phyloP scores from a whole-genome alignment of 2,888 invertebrate genomes.

The Metopia argyrocephala region DNA sequence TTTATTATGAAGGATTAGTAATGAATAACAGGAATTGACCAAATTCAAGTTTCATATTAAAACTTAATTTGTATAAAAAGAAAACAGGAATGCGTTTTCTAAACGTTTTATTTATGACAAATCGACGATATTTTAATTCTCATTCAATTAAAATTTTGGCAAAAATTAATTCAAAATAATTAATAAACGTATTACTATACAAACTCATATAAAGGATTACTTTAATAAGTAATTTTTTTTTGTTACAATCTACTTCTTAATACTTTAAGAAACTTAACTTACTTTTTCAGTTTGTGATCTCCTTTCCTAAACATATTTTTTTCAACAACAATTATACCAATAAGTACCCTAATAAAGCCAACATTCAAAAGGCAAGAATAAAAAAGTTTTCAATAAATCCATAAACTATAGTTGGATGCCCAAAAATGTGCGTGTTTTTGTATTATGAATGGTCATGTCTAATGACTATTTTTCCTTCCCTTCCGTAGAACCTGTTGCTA shows the following conservation, averaged over 20 bases:
- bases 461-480: constrained; percentile 12
- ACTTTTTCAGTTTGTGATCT: constrained; percentile 34
- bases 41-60: no score
- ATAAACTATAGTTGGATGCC: neutral
- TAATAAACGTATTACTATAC: no score
- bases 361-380: constrained; percentile 52
- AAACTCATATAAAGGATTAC: no score
- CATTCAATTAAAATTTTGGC: no score
- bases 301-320: constrained; percentile 35
- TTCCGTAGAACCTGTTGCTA: constrained; percentile 81
- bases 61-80: no score
- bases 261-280: neutral
- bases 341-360: constrained; percentile 20
- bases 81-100: no score
- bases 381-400: constrained; percentile 54
- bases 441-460: constrained; percentile 2
- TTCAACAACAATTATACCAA: constrained; percentile 1
- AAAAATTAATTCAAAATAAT: no score
- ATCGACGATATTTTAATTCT: no score
- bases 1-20: no score
- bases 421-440: constrained; percentile 16
- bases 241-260: neutral
- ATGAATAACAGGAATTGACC: no score
- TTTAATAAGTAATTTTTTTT: no score
- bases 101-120: no score